These are phyloP conservation scores for Montifringilla adamsi DNA, from an alignment of 2,113 vertebrate species.

Conservation along the genomic window DNA sequence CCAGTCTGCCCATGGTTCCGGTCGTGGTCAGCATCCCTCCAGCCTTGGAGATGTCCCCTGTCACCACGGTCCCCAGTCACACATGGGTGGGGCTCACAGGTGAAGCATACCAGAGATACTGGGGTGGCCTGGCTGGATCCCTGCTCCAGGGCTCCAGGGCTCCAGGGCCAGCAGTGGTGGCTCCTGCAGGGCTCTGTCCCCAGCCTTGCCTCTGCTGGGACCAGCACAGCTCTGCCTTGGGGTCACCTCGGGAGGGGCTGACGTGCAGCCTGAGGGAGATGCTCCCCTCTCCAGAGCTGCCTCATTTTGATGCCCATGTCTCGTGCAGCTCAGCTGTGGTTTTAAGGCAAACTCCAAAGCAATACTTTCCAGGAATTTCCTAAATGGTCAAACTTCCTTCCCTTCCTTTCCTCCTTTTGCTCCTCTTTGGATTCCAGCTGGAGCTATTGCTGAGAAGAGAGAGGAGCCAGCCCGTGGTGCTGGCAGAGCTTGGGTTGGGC, in stretches of 20 bases:
- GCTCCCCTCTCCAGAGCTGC: not conserved
- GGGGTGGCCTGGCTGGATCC: not conserved
- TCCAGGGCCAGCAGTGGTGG: not conserved
- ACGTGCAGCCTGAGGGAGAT: not conserved
- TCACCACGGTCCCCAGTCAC: fast-evolving
- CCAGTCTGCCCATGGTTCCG: not conserved
- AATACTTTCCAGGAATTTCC: not conserved
- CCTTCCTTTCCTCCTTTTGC: not conserved
- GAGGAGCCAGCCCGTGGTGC: not conserved
- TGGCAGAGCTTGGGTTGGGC: not conserved
- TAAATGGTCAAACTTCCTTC: not conserved
- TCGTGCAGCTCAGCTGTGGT: not conserved
- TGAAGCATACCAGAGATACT: not conserved
- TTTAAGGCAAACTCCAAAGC: not conserved
- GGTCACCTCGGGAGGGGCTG: not conserved
- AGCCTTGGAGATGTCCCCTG: not conserved
- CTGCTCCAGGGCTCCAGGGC: too few species aligned
- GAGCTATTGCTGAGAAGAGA: not conserved
- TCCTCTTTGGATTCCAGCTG: not conserved
- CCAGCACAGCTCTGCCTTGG: not conserved
- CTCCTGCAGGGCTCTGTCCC: not conserved
- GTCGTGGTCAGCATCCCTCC: not conserved
- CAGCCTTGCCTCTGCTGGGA: not conserved
- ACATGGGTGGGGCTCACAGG: not conserved
- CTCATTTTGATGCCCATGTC: not conserved